Evolutionary conservation across 1,140 invertebrate genomes (phyloP).

Genomic region (Drosophila nebulosa): DNA sequence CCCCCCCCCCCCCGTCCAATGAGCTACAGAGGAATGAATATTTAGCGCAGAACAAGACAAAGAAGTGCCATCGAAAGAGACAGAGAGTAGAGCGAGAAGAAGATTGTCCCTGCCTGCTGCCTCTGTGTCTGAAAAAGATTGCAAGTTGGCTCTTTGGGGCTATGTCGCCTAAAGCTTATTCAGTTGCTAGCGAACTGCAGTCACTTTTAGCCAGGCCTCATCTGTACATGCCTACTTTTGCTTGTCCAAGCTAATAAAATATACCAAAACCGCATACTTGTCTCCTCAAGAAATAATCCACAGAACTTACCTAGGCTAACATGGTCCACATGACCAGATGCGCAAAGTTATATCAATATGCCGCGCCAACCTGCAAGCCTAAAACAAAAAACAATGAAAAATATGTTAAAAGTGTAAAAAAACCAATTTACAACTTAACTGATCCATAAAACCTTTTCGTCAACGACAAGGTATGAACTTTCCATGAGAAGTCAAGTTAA

Average conservation of each 20-base stretch:
- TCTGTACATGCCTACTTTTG: constrained; percentile 69
- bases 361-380: constrained; percentile 82
- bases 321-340: constrained; percentile 79
- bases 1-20: too few relatives aligned
- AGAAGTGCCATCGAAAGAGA: background rate
- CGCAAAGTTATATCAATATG: constrained; percentile 83
- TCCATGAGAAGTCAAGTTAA: background rate
- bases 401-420: too few relatives aligned
- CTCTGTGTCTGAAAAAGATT: constrained; percentile 42
- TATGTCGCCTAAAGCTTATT: constrained; percentile 7
- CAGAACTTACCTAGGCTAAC: constrained; percentile 82
- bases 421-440: too few relatives aligned
- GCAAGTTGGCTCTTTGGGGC: background rate
- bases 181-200: constrained; percentile 16
- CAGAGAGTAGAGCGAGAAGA: background rate
- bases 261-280: too few relatives aligned
- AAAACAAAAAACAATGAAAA: background rate
- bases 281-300: too few relatives aligned
- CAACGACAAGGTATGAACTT: too few relatives aligned
- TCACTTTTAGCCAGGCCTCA: background rate
- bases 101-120: constrained; percentile 13
- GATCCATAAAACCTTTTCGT: too few relatives aligned
- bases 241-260: constrained; percentile 16
- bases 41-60: constrained; percentile 42
- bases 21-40: constrained; percentile 66